Evolutionary conservation across 1,140 invertebrate genomes (phyloP).

Genomic region (Adelges cooleyi): DNA sequence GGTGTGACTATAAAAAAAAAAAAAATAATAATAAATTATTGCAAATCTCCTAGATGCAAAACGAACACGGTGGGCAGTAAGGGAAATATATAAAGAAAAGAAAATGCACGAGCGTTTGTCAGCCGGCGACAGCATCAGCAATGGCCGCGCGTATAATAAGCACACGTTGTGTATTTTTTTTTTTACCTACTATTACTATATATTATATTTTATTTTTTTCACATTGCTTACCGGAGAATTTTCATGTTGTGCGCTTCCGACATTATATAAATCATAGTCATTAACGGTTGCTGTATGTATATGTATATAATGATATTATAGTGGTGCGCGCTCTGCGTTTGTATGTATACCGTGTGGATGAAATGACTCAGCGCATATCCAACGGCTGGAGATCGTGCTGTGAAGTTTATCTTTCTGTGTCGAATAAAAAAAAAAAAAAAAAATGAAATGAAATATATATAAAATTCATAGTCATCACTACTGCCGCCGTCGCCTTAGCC

Average conservation of each 20-base stretch:
- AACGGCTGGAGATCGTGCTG: constrained; percentile 25
- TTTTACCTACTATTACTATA: no score
- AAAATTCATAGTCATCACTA: constrained; percentile 28
- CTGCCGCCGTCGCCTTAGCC: background rate
- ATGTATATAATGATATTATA: no score
- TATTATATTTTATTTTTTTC: background rate
- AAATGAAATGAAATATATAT: no score
- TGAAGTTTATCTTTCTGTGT: constrained; percentile 26
- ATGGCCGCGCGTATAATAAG: no score
- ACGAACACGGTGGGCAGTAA: no score
- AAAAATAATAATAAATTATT: background rate
- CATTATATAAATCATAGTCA: constrained; percentile 27
- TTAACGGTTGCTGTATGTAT: constrained; percentile 10
- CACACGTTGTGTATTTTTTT: background rate
- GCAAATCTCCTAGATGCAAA: background rate
- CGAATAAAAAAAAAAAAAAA: constrained; percentile 5
- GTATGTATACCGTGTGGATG: background rate
- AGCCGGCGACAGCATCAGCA: no score
- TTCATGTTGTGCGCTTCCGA: constrained; percentile 24
- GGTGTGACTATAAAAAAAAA: no score
- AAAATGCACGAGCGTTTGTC: background rate
- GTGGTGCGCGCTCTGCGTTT: background rate
- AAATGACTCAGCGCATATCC: constrained; percentile 20
- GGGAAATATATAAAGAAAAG: no score
- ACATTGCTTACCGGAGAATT: constrained; percentile 3